A percentile compares a stretch with the other conserved stretches of the same genome.
phyloP scores from a whole-genome alignment of 2,888 invertebrate genomes.

The Dione vanillae region DNA sequence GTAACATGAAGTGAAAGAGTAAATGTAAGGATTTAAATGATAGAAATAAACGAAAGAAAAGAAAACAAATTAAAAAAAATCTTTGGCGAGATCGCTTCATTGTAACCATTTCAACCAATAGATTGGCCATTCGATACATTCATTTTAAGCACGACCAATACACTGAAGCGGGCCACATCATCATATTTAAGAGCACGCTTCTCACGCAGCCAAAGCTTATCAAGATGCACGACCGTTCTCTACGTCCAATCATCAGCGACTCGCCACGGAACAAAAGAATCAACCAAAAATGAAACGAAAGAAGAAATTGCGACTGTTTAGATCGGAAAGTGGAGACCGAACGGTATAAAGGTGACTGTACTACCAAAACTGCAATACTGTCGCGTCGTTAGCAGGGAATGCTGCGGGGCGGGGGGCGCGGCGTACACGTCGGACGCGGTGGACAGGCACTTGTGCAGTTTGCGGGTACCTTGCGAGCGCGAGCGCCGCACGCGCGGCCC shows the following conservation, averaged over 20 bases:
- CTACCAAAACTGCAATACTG: conserved; percentile 98
- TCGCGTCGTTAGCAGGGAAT: conserved; percentile 92
- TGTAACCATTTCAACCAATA: conserved; percentile 20
- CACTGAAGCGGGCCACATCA: conserved; percentile 24
- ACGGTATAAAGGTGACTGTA: conserved; percentile 88
- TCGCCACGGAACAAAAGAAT: conserved; percentile 50
- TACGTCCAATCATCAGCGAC: conserved; percentile 39
- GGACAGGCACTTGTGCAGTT: conserved; percentile 96
- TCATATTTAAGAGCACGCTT: conserved; percentile 18
- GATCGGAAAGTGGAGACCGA: conserved; percentile 70
- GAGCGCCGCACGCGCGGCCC: conserved; percentile 76
- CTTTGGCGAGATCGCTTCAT: conserved; percentile 48
- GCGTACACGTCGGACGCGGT: conserved; percentile 92
- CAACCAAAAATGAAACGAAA: conserved; percentile 49
- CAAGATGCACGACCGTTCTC: conserved; percentile 33
- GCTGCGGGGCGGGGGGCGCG: conserved; percentile 85
- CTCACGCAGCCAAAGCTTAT: conserved; percentile 33
- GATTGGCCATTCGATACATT: conserved; percentile 22
- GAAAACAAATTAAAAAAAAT: conserved; percentile 38
- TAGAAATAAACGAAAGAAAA: conserved; percentile 49
- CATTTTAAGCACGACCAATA: conserved; percentile 24
- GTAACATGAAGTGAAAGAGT: conserved; percentile 50
- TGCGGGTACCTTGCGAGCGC: conserved; percentile 97
- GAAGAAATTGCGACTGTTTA: conserved; percentile 81
- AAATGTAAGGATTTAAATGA: conserved; percentile 53